phyloP scores from a whole-genome alignment of 2,797 vertebrate species.

The Sebastes matsubarae region DNA sequence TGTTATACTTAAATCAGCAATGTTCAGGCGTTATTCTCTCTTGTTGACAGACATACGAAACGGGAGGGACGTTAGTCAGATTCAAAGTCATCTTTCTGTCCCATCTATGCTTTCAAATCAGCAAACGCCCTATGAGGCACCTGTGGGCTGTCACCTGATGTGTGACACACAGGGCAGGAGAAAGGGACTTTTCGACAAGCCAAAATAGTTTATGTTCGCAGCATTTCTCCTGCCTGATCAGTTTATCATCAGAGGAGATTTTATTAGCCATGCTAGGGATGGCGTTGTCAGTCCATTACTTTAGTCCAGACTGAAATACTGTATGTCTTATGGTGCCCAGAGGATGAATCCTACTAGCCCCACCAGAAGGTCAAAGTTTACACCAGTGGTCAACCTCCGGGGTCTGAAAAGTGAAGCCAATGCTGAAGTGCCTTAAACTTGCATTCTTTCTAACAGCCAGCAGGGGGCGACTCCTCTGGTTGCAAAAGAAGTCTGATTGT shows the following conservation, averaged over 20 bases:
- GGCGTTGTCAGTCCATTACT: not conserved
- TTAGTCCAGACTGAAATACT: not conserved
- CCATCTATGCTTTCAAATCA: not conserved
- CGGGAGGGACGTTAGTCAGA: not conserved
- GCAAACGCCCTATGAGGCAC: not conserved
- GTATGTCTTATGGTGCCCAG: not conserved
- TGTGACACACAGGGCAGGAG: not conserved
- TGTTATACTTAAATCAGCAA: not conserved
- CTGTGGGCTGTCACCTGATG: not conserved
- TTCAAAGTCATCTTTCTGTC: not conserved
- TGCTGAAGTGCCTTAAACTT: too few relatives aligned
- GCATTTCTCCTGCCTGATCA: not conserved
- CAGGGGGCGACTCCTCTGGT: too few relatives aligned
- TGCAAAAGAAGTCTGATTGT: too few relatives aligned
- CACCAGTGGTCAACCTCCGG: accelerated
- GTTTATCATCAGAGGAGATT: not conserved
- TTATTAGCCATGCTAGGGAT: not conserved
- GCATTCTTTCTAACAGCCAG: too few relatives aligned
- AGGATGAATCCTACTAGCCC: not conserved
- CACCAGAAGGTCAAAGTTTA: not conserved
- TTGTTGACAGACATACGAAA: not conserved
- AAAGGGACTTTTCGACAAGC: not conserved
- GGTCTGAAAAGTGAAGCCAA: too few relatives aligned
- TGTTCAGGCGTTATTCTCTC: not conserved
- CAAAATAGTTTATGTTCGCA: not conserved